Conservation (phyloP, 2,113 vertebrate species). For the Corynorhinus townsendii region DNA sequence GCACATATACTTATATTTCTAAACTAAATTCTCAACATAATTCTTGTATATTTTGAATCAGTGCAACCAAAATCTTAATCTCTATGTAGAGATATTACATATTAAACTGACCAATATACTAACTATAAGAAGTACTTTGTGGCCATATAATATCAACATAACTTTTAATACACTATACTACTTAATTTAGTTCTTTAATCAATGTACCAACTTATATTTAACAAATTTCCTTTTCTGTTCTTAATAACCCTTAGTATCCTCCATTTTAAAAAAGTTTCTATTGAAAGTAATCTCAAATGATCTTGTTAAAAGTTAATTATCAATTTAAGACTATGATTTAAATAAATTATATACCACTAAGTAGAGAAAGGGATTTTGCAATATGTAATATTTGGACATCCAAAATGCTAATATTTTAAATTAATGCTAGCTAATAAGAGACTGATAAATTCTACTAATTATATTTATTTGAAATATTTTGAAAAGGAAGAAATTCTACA, state of each 20-base stretch:
- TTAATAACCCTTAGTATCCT: background rate
- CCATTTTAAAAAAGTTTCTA: background rate
- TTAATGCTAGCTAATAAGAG: slow-evolving; percentile 5
- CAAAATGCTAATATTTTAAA: slow-evolving; percentile 49
- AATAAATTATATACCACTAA: slow-evolving; percentile 6
- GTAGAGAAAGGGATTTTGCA: background rate
- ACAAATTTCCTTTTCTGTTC: slow-evolving; percentile 4
- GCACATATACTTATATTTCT: background rate
- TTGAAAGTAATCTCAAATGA: slow-evolving; percentile 29
- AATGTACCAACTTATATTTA: slow-evolving; percentile 25
- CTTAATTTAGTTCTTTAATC: background rate
- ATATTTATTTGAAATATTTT: slow-evolving; percentile 33
- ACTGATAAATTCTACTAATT: slow-evolving; percentile 1
- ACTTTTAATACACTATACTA: background rate
- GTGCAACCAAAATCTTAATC: background rate
- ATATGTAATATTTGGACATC: background rate
- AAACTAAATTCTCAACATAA: slow-evolving; percentile 34
- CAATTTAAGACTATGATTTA: slow-evolving; percentile 16
- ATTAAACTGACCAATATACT: slow-evolving; percentile 14
- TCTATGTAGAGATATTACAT: background rate
- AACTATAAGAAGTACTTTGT: background rate
- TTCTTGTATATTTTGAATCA: slow-evolving; percentile 11
- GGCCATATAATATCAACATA: background rate
- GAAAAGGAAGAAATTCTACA: background rate
- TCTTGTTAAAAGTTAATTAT: slow-evolving; percentile 22